Base-by-base conservation (phyloP, 2,113 vertebrate genomes). In the Phodopus roborovskii region DNA sequence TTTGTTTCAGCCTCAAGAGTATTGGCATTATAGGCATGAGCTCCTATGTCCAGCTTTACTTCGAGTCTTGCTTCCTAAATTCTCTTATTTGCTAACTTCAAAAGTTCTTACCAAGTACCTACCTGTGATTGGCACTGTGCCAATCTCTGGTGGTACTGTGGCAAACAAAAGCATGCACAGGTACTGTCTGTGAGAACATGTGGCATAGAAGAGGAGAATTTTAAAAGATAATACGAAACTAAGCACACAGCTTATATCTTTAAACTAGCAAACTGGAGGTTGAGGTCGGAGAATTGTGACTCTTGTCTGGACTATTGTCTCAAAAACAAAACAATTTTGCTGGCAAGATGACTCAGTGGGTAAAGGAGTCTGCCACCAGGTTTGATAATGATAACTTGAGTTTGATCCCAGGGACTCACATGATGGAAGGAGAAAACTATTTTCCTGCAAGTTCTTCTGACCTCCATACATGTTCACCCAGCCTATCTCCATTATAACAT, bases 71-170 rank as follows among this genome's bases (percentile, higher is more conserved):
- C 94, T 91, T 77, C 33, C 53, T 94, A 68, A 91, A 91, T 87
- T 79, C 56, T 81, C 87, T 83, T 58, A 83, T 79, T 75, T 53
- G 75, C 26, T 88, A 16, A 91, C 66, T 96, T 79, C 33, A 84
- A 85, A 88, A 64, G 15, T 71, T 93, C 19, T 95, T 64, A 87
- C n/a, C 30, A 99, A 98, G 94, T 89, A 98, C n/a, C 33, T 83
- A 2, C 94, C n/a, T 62, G 58, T 82, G 22, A 3, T 60, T 82
- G 79, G 79, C 36, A 82, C 22, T 82, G 9, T 82, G 53, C 36
- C 36, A 58, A 53, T 20, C 22, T 26, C 30, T 82, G 36, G 48
- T 58, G 36, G 22, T 13, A 42, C n/a, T 42, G 13, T 62, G n/a
- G 81, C 39, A 60, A 9, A 71, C 70, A 73, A 77, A 77, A 22